Base-by-base conservation (phyloP, 30 jellyfish, hydroid and myxozoan genomes). In the Hydra vulgaris region DNA sequence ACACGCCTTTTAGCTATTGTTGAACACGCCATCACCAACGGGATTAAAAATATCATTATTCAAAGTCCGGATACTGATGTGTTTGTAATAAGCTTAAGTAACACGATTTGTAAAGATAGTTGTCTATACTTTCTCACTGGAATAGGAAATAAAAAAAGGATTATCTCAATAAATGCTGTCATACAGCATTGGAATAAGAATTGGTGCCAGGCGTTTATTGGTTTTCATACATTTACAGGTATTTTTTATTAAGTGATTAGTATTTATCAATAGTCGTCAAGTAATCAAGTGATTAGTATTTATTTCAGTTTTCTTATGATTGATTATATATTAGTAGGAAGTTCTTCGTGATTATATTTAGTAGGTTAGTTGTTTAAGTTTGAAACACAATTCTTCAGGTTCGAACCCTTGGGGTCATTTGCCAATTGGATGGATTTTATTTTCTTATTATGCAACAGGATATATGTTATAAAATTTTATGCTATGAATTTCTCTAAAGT, bases 201-300 rank as follows among this genome's bases (percentile, higher is more conserved):
- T 21, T 71, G 83, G 74, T 70, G 87, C 23, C 68, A 81, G 26
- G 66, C 94, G 18, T 73, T 74, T 21, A 77, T 87, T 19, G 95
- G 95, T 71, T 66, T 87, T 23, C 95, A 87, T 87, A 89, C 92
- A 27, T 75, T 87, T 52, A 75, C 93, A 54, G 95, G 95, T 85
- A 75, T 21, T 74, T 74, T 70, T 8, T 23, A 72, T 53, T 81
- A n/a, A n/a, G n/a, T n/a, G n/a, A n/a, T n/a, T n/a, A n/a, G n/a
- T n/a, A n/a, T n/a, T n/a, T n/a, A n/a, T n/a, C n/a, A n/a, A n/a
- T n/a, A n/a, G n/a, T n/a, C n/a, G n/a, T n/a, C n/a, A 20, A 8
- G 8, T 0, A 67, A 54, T 70, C 71, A 17, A 26, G 81, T 23
- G 73, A 72, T 55, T 21, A 24, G 53, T 56, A n/a, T 56, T 56